These are phyloP conservation scores for Petrolisthes manimaculis DNA, from an alignment of 2,888 invertebrate genomes.

Conservation along the genomic window DNA sequence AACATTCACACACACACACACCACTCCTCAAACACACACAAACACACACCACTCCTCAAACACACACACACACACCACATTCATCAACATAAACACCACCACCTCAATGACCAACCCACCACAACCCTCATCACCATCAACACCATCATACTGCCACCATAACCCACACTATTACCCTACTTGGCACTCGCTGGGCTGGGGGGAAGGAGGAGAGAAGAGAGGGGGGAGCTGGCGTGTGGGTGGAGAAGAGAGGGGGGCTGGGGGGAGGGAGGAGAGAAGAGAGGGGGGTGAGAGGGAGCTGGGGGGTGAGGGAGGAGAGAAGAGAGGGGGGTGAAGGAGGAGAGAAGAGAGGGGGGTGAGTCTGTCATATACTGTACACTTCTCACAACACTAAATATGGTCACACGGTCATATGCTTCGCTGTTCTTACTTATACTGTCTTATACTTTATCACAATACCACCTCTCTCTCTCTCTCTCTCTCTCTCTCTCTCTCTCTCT, in stretches of 20 bases:
- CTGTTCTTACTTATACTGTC: too few species aligned
- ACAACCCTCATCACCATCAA: neutral
- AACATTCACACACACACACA: too few species aligned
- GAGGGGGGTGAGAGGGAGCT: neutral
- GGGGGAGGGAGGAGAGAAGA: neutral
- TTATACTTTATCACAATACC: neutral
- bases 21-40: neutral
- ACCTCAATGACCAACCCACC: neutral
- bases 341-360: neutral
- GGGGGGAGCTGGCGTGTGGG: neutral
- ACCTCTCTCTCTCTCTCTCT: neutral
- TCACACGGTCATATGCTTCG: too few species aligned
- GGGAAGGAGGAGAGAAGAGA: neutral
- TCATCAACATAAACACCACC: too few species aligned
- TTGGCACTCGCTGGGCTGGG: neutral
- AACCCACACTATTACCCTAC: too few species aligned
- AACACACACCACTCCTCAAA: too few species aligned
- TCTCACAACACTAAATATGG: too few species aligned
- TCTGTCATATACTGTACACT: too few species aligned
- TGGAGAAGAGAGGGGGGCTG: neutral
- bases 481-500: neutral
- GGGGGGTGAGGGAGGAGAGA: neutral
- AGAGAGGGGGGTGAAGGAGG: neutral
- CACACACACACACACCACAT: too few species aligned
- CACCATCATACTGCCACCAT: neutral